These are phyloP conservation scores for Harlomillsia oculata DNA, from an alignment of 1,140 invertebrate species.

Conservation along the genomic window DNA sequence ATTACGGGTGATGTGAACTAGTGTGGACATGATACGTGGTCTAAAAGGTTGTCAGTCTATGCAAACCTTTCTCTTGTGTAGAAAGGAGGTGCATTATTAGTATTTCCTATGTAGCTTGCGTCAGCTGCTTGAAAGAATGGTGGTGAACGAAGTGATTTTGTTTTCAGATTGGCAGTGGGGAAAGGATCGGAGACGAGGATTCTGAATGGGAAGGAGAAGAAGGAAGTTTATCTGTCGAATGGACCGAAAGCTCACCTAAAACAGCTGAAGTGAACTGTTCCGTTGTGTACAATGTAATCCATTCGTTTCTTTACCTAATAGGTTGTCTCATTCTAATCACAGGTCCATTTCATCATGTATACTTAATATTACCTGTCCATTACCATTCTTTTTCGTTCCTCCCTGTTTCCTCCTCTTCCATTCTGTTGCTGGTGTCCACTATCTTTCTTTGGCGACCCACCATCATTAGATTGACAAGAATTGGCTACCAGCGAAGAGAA, in stretches of 20 bases:
- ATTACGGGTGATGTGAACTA: no score
- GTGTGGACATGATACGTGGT: no score
- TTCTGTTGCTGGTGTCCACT: no score
- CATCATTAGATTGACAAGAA: neutral
- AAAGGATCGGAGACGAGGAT: constrained; percentile 62
- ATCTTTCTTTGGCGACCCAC: no score
- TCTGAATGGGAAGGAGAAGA: constrained; percentile 61
- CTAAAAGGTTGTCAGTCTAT: neutral
- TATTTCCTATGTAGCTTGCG: neutral
- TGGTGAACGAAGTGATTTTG: constrained; percentile 7
- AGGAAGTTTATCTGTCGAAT: constrained; percentile 36
- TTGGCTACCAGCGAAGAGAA: neutral
- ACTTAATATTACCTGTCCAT: neutral
- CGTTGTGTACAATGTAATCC: constrained; percentile 16
- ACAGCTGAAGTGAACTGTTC: constrained; percentile 37
- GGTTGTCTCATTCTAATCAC: neutral
- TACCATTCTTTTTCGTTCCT: no score
- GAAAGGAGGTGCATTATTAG: neutral
- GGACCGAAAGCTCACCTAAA: constrained; percentile 37
- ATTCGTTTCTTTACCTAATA: neutral
- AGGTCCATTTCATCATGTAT: neutral
- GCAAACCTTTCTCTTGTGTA: neutral
- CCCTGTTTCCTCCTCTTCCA: no score
- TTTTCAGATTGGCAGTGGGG: constrained; percentile 63
- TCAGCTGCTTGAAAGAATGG: neutral